Percentiles rank a stretch among this genome's conserved stretches.
Evolutionary conservation across 2,797 vertebrate genomes (phyloP).

Genomic region (Scyliorhinus canicula): DNA sequence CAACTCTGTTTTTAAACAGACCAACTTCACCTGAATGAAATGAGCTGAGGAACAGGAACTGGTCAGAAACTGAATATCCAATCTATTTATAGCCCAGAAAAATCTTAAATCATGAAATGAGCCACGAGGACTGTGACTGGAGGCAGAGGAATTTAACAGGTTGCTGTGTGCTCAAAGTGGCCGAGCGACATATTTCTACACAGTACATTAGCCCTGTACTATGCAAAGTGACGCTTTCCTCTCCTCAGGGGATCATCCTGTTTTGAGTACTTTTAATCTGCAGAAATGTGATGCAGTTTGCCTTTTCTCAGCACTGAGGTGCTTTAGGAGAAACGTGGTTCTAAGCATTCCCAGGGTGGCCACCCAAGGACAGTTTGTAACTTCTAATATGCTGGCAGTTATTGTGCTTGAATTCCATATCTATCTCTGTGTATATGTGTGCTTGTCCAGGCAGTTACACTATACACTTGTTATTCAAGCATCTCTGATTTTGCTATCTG

Average conservation of each 20-base stretch:
- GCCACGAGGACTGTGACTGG: not conserved
- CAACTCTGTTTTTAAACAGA: not conserved
- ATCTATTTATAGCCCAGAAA: not conserved
- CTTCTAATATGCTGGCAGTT: not conserved
- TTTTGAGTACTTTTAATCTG: not conserved
- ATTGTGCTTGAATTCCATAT: not conserved
- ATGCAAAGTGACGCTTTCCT: slow-evolving; percentile 14
- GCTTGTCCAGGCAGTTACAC: not conserved
- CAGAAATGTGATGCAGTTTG: not conserved
- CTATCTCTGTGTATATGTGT: not conserved
- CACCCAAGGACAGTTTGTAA: not conserved
- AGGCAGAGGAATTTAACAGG: not conserved
- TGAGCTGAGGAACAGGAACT: slow-evolving; percentile 2
- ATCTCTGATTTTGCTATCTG: not conserved
- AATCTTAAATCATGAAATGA: slow-evolving; percentile 6
- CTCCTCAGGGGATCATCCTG: slow-evolving; percentile 6
- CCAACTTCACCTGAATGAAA: not conserved
- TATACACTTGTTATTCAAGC: not conserved
- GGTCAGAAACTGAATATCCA: not conserved
- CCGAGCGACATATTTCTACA: slow-evolving; percentile 18
- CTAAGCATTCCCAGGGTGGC: not conserved
- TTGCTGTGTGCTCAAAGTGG: slow-evolving; percentile 7
- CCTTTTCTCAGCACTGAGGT: not conserved
- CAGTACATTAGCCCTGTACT: not conserved
- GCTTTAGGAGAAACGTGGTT: not conserved